These are phyloP conservation scores for Lepus americanus DNA, from an alignment of 2,113 vertebrate genomes.

Conservation along the genomic window DNA sequence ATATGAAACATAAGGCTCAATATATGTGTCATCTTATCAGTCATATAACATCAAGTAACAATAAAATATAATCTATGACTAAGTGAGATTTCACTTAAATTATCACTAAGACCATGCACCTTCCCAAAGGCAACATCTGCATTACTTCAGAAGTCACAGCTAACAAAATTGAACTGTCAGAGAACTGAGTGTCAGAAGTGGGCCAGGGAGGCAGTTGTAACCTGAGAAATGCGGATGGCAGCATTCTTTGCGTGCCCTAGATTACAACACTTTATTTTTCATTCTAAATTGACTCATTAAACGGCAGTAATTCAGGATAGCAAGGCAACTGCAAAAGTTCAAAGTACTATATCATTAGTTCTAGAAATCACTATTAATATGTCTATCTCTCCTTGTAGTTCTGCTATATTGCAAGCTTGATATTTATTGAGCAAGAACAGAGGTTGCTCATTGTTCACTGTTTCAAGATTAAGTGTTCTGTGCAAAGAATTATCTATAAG, in stretches of 20 bases:
- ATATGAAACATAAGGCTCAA: not conserved
- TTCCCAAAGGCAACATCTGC: not conserved
- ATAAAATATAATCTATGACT: not conserved
- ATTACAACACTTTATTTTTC: not conserved
- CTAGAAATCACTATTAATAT: slow-evolving; percentile 53
- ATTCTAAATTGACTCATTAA: not conserved
- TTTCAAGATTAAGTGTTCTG: slow-evolving; percentile 75
- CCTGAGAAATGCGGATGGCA: not conserved
- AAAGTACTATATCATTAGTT: slow-evolving; percentile 21
- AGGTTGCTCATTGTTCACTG: slow-evolving; percentile 66
- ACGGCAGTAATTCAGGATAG: not conserved
- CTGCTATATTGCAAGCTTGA: slow-evolving; percentile 27
- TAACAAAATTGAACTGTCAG: slow-evolving; percentile 9
- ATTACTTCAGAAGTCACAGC: not conserved
- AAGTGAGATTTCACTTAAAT: not conserved
- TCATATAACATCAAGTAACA: not conserved
- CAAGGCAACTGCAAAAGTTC: not conserved
- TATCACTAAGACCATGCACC: not conserved
- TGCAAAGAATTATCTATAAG: slow-evolving; percentile 69
- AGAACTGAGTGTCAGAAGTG: not conserved
- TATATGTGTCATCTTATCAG: not conserved
- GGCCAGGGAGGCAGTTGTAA: not conserved
- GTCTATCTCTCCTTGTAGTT: not conserved
- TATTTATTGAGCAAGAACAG: slow-evolving; percentile 65
- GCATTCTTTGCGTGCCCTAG: not conserved